phyloP scores from a whole-genome alignment of 2,113 vertebrate species.

The Catharus minimus region DNA sequence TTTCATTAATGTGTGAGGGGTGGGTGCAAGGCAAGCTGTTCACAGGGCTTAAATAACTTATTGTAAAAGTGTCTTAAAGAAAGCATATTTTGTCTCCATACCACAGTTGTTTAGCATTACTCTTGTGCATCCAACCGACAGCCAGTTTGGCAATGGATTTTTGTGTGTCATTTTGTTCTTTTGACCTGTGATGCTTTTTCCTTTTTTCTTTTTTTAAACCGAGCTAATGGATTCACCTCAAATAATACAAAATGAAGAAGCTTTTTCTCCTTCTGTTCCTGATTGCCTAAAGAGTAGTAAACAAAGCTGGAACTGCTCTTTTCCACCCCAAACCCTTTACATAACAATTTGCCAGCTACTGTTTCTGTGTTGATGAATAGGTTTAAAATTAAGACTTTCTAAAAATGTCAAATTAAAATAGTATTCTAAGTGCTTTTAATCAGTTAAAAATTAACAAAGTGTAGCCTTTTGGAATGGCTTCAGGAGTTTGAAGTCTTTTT shows the following conservation, averaged over 20 bases:
- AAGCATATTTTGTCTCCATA: slow-evolving; percentile 74
- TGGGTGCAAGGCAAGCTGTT: slow-evolving; percentile 59
- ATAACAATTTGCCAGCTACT: not conserved
- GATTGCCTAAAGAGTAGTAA: not conserved
- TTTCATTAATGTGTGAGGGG: slow-evolving; percentile 75
- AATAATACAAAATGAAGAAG: not conserved
- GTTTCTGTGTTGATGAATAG: slow-evolving; percentile 11
- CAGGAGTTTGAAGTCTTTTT: not conserved
- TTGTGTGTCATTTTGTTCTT: slow-evolving; percentile 74
- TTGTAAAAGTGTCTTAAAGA: slow-evolving; percentile 74
- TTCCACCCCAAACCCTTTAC: not conserved
- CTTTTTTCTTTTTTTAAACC: not conserved
- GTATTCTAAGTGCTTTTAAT: not conserved
- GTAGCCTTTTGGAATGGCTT: not conserved
- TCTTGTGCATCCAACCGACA: slow-evolving; percentile 72
- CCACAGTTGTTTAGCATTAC: slow-evolving; percentile 71
- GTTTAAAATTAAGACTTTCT: slow-evolving; percentile 34
- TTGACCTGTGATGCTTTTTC: slow-evolving; percentile 79
- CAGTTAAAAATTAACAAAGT: not conserved
- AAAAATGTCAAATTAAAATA: not conserved
- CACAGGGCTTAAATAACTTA: slow-evolving; percentile 75
- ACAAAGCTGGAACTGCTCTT: not conserved
- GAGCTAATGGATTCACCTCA: not conserved
- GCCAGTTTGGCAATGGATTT: slow-evolving; percentile 67
- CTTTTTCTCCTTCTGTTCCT: slow-evolving; percentile 41